Evolutionary conservation across 2,113 vertebrate genomes (phyloP).

Genomic region (Murina feae): DNA sequence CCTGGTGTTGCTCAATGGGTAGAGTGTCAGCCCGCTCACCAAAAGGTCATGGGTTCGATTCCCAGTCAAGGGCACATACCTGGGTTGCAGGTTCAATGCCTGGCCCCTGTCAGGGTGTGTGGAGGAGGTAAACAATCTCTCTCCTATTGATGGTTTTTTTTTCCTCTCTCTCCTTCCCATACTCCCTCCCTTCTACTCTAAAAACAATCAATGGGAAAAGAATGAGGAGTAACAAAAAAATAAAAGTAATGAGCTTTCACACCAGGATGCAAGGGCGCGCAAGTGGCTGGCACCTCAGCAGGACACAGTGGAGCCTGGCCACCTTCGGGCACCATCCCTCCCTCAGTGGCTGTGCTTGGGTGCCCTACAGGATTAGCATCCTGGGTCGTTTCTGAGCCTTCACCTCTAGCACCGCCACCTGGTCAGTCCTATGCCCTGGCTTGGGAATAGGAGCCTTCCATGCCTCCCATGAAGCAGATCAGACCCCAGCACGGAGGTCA

Average conservation of each 20-base stretch:
- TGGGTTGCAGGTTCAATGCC: too few species aligned
- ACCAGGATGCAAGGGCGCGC: background rate
- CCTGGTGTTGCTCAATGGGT: too few species aligned
- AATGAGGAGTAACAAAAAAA: too few species aligned
- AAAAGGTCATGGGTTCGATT: too few species aligned
- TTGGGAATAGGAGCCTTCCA: background rate
- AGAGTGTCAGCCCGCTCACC: too few species aligned
- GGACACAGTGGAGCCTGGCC: background rate
- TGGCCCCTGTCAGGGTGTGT: too few species aligned
- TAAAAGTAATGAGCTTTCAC: background rate
- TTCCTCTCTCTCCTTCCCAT: too few species aligned
- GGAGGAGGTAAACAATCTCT: too few species aligned
- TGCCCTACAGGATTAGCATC: background rate
- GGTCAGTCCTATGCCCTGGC: background rate
- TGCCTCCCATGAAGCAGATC: background rate
- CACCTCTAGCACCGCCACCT: background rate
- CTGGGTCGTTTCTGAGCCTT: background rate
- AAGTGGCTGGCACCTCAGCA: background rate
- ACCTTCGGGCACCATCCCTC: background rate
- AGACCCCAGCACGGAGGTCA: background rate
- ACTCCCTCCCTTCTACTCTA: too few species aligned
- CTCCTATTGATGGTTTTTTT: too few species aligned
- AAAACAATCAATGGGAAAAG: too few species aligned
- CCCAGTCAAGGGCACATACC: too few species aligned
- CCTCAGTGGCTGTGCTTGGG: background rate